These are phyloP conservation scores for Vulpes lagopus DNA, from an alignment of 2,113 vertebrate genomes.

Conservation along the genomic window DNA sequence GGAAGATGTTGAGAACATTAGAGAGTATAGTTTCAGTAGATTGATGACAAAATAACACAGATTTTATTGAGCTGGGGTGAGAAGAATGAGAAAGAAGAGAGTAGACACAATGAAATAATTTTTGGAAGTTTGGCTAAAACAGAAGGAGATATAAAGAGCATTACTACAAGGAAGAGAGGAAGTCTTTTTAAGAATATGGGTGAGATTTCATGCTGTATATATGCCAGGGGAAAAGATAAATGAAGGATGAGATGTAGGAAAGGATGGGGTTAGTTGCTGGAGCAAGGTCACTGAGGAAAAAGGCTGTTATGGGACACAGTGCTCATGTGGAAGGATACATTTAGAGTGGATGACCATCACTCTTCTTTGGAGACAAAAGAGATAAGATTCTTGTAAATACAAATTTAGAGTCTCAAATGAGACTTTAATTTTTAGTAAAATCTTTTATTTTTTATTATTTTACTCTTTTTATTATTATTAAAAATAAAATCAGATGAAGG, in stretches of 20 bases:
- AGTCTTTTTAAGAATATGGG: background rate
- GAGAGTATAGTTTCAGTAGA: background rate
- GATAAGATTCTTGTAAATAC: background rate
- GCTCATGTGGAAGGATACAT: background rate
- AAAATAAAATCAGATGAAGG: background rate
- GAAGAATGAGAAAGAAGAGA: background rate
- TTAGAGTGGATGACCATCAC: background rate
- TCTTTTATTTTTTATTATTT: too few relatives aligned
- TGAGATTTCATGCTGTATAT: background rate
- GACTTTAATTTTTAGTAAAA: too few relatives aligned
- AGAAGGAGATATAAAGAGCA: background rate
- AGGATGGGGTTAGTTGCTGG: background rate
- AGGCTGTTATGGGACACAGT: background rate
- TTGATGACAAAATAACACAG: background rate
- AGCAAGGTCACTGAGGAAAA: background rate
- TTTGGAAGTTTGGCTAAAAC: background rate
- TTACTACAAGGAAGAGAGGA: background rate
- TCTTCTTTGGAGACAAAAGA: background rate
- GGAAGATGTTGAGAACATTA: background rate
- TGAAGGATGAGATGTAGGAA: too few relatives aligned
- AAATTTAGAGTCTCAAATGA: background rate
- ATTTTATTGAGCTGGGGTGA: background rate
- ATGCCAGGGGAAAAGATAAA: background rate
- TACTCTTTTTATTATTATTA: background rate
- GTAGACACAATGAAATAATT: background rate